Conservation (phyloP, 2,888 invertebrate species). For the Tridacna crocea region DNA sequence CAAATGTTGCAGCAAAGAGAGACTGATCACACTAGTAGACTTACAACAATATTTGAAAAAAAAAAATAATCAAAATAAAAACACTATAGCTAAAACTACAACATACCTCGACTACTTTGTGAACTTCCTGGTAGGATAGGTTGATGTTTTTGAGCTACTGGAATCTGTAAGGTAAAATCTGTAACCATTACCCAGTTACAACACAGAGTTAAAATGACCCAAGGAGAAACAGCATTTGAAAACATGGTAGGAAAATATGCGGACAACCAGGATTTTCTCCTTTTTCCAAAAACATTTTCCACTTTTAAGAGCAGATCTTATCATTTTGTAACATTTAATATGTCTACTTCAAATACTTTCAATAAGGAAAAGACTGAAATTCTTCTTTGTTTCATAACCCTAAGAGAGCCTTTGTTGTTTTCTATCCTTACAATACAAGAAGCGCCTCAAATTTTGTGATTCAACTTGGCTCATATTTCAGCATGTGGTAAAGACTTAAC, state of each 20-base stretch:
- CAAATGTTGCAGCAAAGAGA: no score
- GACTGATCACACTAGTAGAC: no score
- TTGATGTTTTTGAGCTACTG: conserved; percentile 2
- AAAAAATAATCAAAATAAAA: no score
- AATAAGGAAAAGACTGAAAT: neutral
- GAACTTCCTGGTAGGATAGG: conserved; percentile 10
- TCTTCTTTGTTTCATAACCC: neutral
- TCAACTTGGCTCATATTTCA: no score
- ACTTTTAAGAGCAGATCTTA: neutral
- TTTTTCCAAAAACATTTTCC: neutral
- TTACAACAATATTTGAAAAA: no score
- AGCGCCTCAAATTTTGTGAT: no score
- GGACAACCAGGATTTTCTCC: neutral
- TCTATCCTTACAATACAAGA: no score
- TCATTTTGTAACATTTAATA: neutral
- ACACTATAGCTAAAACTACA: no score
- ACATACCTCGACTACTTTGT: conserved; percentile 17
- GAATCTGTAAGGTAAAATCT: neutral
- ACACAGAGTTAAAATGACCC: neutral
- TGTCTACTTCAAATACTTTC: neutral
- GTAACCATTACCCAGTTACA: neutral
- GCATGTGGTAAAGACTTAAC: no score
- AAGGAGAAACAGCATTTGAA: no score
- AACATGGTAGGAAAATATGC: no score
- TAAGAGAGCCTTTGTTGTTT: no score